These are phyloP conservation scores for Panagrolaimus sp. DNA, from an alignment of 1,140 invertebrate species.

Conservation along the genomic window DNA sequence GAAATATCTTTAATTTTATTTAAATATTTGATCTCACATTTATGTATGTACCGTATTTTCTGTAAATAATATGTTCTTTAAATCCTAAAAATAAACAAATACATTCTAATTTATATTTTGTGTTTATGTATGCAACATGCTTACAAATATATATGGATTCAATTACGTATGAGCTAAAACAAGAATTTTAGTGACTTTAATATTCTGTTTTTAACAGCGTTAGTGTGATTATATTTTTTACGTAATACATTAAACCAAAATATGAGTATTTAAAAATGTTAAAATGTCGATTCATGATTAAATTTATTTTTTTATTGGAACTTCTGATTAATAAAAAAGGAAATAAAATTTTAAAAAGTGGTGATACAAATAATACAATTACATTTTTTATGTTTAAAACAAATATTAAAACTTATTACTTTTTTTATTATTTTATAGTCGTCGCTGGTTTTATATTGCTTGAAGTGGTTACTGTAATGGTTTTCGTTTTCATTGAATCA, in stretches of 20 bases:
- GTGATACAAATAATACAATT: no score
- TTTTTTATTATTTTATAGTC: no score
- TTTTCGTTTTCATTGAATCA: no score
- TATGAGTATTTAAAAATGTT: background rate
- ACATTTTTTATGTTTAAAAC: no score
- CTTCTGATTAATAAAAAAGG: no score
- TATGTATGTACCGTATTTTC: background rate
- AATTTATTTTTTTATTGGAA: no score
- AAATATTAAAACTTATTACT: no score
- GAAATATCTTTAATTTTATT: background rate
- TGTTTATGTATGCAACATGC: background rate
- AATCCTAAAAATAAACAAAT: slow-evolving; percentile 12
- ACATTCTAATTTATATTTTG: background rate
- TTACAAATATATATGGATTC: background rate
- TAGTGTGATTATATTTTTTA: background rate
- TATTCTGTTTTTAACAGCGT: background rate
- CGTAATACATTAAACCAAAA: background rate
- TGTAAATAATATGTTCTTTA: no score
- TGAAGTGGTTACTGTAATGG: no score
- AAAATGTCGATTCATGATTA: no score
- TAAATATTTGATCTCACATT: slow-evolving; percentile 1
- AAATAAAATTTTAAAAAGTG: no score
- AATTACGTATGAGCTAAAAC: background rate
- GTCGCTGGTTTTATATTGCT: no score
- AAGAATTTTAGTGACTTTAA: background rate